Base-by-base conservation (phyloP, 2,113 vertebrate genomes). In the Mixornis gularis region DNA sequence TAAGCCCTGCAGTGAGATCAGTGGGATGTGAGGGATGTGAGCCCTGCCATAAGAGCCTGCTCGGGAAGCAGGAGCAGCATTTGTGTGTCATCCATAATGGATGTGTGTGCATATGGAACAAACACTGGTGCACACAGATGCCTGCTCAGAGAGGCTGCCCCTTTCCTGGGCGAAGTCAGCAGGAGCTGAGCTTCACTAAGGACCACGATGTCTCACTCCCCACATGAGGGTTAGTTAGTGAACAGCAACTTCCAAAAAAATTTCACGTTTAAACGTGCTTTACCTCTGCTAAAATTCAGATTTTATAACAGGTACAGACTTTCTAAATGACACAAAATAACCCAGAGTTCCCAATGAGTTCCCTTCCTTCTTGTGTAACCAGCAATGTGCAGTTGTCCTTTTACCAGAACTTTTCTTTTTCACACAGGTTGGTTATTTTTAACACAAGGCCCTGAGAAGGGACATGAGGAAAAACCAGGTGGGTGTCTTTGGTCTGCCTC, bases 191-290 rank as follows among this genome's bases (percentile, higher is more conserved):
- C 68, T 65, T 3, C 46, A 21, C 27, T 13, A 10, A 65, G 44
- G 38, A 17, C 74, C 22, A 1, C 0, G 0, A 12, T 9, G 36
- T 29, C 58, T 44, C 2, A 0, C 30, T 64, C 55, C 15, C 19
- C 17, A 41, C 16, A 26, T 0, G 2, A 62, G 56, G 13, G 13
- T 22, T 26, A 2, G 7, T 22, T 14, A 13, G 17, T 7, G 32
- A 79, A 40, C 53, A 53, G 12, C 20, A 29, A 3, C 48, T 85
- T 44, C 51, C 27, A 6, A 40, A 68, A 68, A 32, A 3, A 7
- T 2, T 15, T 51, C n/a, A 3, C 5, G 10, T 56, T 78, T 51
- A 40, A 53, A 19, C 3, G 3, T 8, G 4, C 3, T 58, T 59
- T 10, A 29, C 4, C 40, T 63, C 44, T 60, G 36, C 13, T 85